These are phyloP conservation scores for Pardosa pseudoannulata DNA, from an alignment of 2,888 invertebrate genomes.

Conservation along the genomic window DNA sequence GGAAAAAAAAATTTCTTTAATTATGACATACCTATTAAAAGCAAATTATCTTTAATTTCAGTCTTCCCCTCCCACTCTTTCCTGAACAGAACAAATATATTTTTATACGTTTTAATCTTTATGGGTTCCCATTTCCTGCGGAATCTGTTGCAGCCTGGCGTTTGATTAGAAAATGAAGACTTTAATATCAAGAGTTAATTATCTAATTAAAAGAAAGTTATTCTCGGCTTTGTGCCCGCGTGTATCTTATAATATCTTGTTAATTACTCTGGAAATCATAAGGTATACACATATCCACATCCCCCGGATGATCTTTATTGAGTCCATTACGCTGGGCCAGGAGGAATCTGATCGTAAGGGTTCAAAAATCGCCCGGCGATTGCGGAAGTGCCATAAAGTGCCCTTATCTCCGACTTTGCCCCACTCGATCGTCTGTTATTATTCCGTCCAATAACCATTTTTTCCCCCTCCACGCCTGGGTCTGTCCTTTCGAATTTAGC, in stretches of 20 bases:
- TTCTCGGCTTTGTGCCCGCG: not conserved
- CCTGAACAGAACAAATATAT: not conserved
- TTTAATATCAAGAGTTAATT: conserved; percentile 8
- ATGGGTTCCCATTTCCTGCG: not conserved
- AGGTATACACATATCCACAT: not conserved
- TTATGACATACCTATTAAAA: conserved; percentile 6
- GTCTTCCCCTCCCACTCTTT: too few relatives aligned
- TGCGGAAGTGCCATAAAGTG: conserved; percentile 40
- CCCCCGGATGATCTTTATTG: not conserved
- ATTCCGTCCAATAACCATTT: conserved; percentile 57
- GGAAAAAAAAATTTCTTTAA: not conserved
- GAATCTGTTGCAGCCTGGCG: not conserved
- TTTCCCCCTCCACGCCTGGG: conserved; percentile 11
- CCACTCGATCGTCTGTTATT: conserved; percentile 54
- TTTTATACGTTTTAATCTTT: not conserved
- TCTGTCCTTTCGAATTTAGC: conserved; percentile 56
- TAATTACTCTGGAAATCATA: conserved; percentile 8
- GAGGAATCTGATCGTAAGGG: not conserved
- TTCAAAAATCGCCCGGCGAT: not conserved
- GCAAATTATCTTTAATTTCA: not conserved
- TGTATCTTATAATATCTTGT: not conserved
- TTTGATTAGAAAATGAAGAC: conserved; percentile 17
- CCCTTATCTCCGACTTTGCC: conserved; percentile 43
- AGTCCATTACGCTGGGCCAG: not conserved
- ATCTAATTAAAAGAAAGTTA: conserved; percentile 13